Evolutionary conservation across 2,113 vertebrate genomes (phyloP), one percentile per base, ranked within the genome.

Genomic region (Uria lomvia): DNA sequence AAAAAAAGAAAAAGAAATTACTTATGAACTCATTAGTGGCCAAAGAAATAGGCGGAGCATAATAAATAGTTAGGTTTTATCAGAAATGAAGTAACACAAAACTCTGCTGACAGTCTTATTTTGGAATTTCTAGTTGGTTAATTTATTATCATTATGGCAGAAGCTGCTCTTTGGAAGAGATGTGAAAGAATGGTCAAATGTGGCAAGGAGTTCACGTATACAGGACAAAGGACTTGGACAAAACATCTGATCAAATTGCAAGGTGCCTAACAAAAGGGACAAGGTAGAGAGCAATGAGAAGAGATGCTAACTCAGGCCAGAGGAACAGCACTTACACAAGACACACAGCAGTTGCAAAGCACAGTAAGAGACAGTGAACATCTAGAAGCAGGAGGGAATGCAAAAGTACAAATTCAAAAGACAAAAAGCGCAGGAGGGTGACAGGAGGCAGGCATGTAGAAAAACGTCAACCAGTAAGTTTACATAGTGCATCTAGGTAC

Each of bases 401-500:
- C 11, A 47, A 15, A 80, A 72, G 30, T 42, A 70, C 6, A 80
- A 70, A 77, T 56, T 80, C 43, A 45, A 52, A 93, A 65, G 27
- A 2, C 29, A 76, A 34, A 18, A 71, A 27, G 22, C 16, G 9
- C 0, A 0, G 5, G 27, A 86, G 20, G 29, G 10, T 55, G 43
- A 79, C 7, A 14, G 7, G 5, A 15, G 18, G 12, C 38, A 65
- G 8, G 6, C 2, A 2, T 20, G 4, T 34, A 70, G n/a, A 70
- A 60, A 81, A 77, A 22, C 1, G 3, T 27, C 40, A 72, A 14
- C 4, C 18, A 8, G 1, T 70, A 74, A 56, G 19, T 32, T 91
- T 47, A 45, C 4, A 19, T 15, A 55, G 13, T 15, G 24, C 5
- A 67, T 29, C 15, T 15, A 60, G 36, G 17, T 32, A 62, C 23